Evolutionary conservation across 2,113 vertebrate species (phyloP).

Genomic region (Corythaixoides concolor): DNA sequence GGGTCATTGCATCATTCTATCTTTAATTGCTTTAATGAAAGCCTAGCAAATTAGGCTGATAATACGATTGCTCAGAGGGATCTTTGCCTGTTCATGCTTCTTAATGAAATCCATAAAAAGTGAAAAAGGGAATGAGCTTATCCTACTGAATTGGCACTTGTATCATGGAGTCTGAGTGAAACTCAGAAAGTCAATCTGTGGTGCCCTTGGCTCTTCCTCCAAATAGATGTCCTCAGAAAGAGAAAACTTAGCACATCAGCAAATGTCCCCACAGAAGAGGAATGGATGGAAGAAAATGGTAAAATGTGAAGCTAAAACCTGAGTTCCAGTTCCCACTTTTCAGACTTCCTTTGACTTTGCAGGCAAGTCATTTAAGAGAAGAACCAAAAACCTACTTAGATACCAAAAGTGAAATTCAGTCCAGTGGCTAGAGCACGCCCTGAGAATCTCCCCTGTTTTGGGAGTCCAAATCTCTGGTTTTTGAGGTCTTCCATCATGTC

Average conservation of each 20-base stretch:
- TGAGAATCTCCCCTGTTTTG: not conserved
- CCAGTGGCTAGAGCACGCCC: not conserved
- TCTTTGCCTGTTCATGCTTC: slow-evolving; percentile 24
- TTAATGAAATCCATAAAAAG: slow-evolving; percentile 42
- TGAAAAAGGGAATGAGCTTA: slow-evolving; percentile 26
- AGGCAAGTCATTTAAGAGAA: not conserved
- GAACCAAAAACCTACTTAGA: not conserved
- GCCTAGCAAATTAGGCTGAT: slow-evolving; percentile 32
- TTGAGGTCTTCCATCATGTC: not conserved
- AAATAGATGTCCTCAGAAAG: not conserved
- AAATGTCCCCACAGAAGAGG: not conserved
- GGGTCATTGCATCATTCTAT: slow-evolving; percentile 31
- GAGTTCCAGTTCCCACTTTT: not conserved
- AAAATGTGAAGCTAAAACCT: not conserved
- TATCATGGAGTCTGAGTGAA: not conserved
- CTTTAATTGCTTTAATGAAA: slow-evolving; percentile 58
- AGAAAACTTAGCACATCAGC: not conserved
- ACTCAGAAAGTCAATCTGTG: not conserved
- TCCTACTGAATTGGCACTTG: slow-evolving; percentile 10
- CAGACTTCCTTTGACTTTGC: not conserved
- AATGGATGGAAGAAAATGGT: not conserved
- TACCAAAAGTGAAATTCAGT: not conserved
- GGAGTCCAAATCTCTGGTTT: not conserved
- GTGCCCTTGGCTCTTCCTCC: not conserved
- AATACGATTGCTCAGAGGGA: slow-evolving; percentile 31